Evolutionary conservation across 2,888 invertebrate genomes (phyloP).

Genomic region (Harmothoe impar): DNA sequence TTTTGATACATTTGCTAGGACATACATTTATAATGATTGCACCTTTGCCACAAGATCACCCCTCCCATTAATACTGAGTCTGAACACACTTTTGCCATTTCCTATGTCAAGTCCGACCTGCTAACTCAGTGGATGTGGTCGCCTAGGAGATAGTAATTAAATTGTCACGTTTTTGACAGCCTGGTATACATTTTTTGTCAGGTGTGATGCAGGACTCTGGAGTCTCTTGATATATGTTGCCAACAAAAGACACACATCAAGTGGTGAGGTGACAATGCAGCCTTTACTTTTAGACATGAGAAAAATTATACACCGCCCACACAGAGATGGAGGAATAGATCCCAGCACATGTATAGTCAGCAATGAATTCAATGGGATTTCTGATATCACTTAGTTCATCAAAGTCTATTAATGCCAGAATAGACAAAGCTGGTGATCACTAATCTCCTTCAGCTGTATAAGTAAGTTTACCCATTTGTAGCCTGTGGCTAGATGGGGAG

Average conservation of each 20-base stretch:
- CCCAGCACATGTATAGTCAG: neutral
- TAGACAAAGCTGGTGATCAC: neutral
- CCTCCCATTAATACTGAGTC: too few species aligned
- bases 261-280: neutral
- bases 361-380: constrained; percentile 1
- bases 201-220: neutral
- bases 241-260: neutral
- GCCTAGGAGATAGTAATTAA: neutral
- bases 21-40: too few species aligned
- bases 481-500: neutral
- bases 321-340: too few species aligned
- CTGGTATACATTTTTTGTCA: neutral
- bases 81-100: too few species aligned
- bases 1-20: too few species aligned
- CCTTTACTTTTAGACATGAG: neutral
- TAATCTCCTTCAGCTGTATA: neutral
- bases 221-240: neutral
- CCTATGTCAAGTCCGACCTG: too few species aligned
- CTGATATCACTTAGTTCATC: constrained; percentile 4
- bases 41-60: too few species aligned
- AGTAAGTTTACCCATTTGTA: neutral
- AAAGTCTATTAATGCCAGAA: constrained; percentile 17
- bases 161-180: neutral
- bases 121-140: neutral
- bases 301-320: neutral